Percentiles rank a stretch among this genome's conserved stretches.
These are phyloP conservation scores for Leuciscus idus DNA, from an alignment of 2,113 vertebrate genomes.

Conservation along the genomic window DNA sequence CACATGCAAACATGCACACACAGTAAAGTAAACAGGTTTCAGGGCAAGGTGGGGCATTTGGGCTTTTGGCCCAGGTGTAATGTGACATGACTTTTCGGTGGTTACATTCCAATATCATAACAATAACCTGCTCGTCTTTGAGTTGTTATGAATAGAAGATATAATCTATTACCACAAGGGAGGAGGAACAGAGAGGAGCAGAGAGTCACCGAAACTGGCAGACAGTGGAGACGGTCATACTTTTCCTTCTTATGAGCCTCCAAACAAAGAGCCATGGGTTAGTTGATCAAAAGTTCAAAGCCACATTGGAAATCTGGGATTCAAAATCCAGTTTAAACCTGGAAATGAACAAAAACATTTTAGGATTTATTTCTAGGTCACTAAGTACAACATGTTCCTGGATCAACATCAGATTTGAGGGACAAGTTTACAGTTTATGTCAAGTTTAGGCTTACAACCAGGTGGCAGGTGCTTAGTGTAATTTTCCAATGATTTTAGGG, in stretches of 20 bases:
- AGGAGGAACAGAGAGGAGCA: not conserved
- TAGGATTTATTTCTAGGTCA: not conserved
- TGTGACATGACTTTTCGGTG: slow-evolving; percentile 17
- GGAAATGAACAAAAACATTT: not conserved
- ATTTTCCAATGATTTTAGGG: no score
- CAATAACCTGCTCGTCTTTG: slow-evolving; percentile 12
- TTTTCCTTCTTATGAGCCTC: slow-evolving; percentile 10
- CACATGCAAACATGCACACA: slow-evolving; percentile 18
- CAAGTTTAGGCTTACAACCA: no score
- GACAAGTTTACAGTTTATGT: no score
- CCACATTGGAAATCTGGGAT: not conserved
- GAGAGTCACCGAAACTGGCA: slow-evolving; percentile 15
- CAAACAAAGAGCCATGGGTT: not conserved
- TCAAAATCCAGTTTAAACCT: not conserved
- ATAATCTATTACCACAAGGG: slow-evolving; percentile 27
- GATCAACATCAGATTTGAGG: no score
- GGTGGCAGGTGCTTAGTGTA: no score
- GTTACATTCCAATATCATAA: slow-evolving; percentile 27
- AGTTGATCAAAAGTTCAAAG: not conserved
- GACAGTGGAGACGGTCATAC: not conserved
- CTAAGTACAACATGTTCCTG: no score
- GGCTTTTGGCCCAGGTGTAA: slow-evolving; percentile 30
- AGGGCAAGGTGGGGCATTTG: slow-evolving; percentile 8
- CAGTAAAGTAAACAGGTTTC: slow-evolving; percentile 41
- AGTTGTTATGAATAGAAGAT: slow-evolving; percentile 16